Percentiles rank a stretch among this genome's conserved stretches.
phyloP scores from a whole-genome alignment of 2,888 invertebrate genomes.

The Phyto melanocephala region DNA sequence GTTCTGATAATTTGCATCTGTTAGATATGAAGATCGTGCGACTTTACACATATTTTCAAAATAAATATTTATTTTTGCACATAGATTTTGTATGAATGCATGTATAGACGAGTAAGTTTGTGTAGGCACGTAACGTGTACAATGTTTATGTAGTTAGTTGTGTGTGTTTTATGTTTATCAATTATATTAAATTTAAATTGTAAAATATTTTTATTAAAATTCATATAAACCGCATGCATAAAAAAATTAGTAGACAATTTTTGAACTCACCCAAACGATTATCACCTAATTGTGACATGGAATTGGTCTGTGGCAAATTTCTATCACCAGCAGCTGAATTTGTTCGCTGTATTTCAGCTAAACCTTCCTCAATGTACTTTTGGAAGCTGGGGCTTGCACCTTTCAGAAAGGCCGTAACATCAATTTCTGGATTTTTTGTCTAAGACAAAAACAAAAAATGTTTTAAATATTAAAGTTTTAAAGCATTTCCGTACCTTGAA shows the following conservation, averaged over 20 bases:
- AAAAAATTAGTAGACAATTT: neutral
- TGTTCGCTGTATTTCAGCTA: slow-evolving; percentile 76
- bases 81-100: neutral
- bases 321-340: slow-evolving; percentile 37
- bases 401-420: slow-evolving; percentile 77
- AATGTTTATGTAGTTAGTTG: slow-evolving; percentile 12
- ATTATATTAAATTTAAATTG: too few species aligned
- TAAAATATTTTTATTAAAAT: too few species aligned
- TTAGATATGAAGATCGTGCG: slow-evolving; percentile 65
- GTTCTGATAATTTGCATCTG: slow-evolving; percentile 70
- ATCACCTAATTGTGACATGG: slow-evolving; percentile 57
- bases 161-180: too few species aligned
- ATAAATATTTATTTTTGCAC: neutral
- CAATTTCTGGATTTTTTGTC: slow-evolving; percentile 78
- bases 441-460: slow-evolving; percentile 55
- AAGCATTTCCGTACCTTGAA: slow-evolving; percentile 77
- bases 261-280: slow-evolving; percentile 65
- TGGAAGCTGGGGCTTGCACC: slow-evolving; percentile 78
- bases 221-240: too few species aligned
- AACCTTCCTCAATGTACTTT: slow-evolving; percentile 78
- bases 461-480: too few species aligned
- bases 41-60: slow-evolving; percentile 31
- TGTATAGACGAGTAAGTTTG: neutral
- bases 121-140: neutral
- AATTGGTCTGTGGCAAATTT: slow-evolving; percentile 2